These are phyloP conservation scores for Melolontha melolontha DNA, from an alignment of 2,888 invertebrate species.

Conservation along the genomic window DNA sequence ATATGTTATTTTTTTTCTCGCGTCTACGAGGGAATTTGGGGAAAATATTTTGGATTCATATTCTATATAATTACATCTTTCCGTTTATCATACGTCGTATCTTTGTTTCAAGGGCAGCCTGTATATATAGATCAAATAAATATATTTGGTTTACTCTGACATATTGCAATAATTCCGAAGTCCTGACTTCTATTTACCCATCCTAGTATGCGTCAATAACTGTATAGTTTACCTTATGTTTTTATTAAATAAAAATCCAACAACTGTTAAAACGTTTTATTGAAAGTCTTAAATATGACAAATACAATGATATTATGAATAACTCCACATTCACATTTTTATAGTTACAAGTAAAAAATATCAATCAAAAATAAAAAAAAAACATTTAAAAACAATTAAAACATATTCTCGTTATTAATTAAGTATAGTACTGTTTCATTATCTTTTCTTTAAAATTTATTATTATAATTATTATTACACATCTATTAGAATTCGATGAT, in stretches of 20 bases:
- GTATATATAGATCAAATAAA: too few species aligned
- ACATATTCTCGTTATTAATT: slow-evolving; percentile 40
- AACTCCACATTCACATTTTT: slow-evolving; percentile 57
- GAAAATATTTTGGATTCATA: too few species aligned
- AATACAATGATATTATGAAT: slow-evolving; percentile 55
- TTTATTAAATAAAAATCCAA: slow-evolving; percentile 7
- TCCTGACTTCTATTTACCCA: too few species aligned
- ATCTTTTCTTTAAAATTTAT: slow-evolving; percentile 10
- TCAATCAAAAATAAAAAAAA: slow-evolving; percentile 57
- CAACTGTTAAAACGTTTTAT: slow-evolving; percentile 52
- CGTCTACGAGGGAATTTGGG: too few species aligned
- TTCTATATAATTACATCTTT: too few species aligned
- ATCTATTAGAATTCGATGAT: slow-evolving; percentile 51
- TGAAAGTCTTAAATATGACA: slow-evolving; percentile 55
- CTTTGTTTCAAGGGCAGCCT: too few species aligned
- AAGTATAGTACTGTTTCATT: slow-evolving; percentile 38
- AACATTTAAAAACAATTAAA: slow-evolving; percentile 51
- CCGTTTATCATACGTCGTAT: too few species aligned
- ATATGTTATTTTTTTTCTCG: too few species aligned
- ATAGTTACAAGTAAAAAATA: slow-evolving; percentile 45
- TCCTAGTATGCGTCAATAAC: too few species aligned
- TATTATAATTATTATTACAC: slow-evolving; percentile 41
- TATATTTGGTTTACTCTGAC: too few species aligned
- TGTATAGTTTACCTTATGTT: too few species aligned
- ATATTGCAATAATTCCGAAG: too few species aligned